Evolutionary conservation across 2,888 invertebrate genomes (phyloP).

Genomic region (Clivina fossor): DNA sequence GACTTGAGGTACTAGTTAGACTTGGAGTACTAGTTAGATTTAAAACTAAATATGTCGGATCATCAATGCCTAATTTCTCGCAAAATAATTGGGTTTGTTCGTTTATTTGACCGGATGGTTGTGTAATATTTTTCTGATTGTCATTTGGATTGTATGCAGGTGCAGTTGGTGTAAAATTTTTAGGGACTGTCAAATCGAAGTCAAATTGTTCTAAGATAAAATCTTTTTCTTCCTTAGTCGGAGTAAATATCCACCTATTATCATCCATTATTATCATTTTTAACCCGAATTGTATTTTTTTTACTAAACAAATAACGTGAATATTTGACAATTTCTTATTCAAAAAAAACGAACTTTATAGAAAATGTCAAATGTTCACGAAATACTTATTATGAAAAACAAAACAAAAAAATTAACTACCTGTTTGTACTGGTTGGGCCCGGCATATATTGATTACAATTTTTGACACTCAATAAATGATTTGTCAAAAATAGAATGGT

Average conservation of each 20-base stretch:
- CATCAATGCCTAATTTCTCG: constrained; percentile 71
- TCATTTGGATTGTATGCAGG: constrained; percentile 59
- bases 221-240: constrained; percentile 73
- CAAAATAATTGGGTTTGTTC: constrained; percentile 71
- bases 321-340: too few species aligned
- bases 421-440: constrained; percentile 71
- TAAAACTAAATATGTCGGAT: constrained; percentile 72
- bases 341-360: too few species aligned
- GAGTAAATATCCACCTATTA: constrained; percentile 75
- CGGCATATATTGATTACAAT: constrained; percentile 75
- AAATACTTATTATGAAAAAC: neutral
- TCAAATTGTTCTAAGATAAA: constrained; percentile 65
- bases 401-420: constrained; percentile 48
- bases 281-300: too few species aligned
- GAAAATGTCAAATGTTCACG: neutral
- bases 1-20: constrained; percentile 39
- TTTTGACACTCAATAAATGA: constrained; percentile 78
- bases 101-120: constrained; percentile 62
- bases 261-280: too few species aligned
- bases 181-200: constrained; percentile 68
- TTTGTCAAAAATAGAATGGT: constrained; percentile 85
- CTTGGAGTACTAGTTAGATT: constrained; percentile 55
- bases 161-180: constrained; percentile 78
- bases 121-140: constrained; percentile 43
- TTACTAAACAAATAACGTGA: too few species aligned